Evolutionary conservation across 2,797 vertebrate species (phyloP).

Genomic region (Taenioides sp.): DNA sequence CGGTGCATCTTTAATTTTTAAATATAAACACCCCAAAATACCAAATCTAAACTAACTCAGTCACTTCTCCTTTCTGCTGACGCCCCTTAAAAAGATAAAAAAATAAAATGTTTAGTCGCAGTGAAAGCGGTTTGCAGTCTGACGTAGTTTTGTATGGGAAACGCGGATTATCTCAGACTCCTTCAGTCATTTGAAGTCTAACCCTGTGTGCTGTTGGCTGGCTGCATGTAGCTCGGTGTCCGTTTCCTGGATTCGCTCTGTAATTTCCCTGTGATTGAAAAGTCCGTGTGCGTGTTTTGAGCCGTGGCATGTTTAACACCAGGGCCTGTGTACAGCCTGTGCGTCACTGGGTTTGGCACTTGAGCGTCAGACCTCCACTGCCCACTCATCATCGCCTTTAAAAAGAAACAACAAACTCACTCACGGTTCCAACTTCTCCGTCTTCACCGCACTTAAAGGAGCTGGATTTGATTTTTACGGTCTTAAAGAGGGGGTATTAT

Average conservation of each 20-base stretch:
- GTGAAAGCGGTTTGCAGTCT: too few species aligned
- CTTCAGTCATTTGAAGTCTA: background rate
- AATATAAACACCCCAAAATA: too few species aligned
- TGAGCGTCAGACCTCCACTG: constrained; percentile 53
- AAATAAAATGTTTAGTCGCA: too few species aligned
- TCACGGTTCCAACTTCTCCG: background rate
- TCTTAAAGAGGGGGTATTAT: too few species aligned
- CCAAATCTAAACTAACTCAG: too few species aligned
- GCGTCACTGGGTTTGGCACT: constrained; percentile 81
- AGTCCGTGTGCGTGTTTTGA: constrained; percentile 12
- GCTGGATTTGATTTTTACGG: too few species aligned
- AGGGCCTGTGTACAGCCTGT: constrained; percentile 52
- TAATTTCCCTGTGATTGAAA: constrained; percentile 60
- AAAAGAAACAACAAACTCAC: constrained; percentile 31
- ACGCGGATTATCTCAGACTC: background rate
- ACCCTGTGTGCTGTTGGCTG: too few species aligned
- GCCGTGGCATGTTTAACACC: constrained; percentile 48
- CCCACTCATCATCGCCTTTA: constrained; percentile 65
- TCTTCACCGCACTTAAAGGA: background rate
- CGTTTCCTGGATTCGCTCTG: constrained; percentile 46
- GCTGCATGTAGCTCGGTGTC: constrained; percentile 4
- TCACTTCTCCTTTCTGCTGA: too few species aligned
- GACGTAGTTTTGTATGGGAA: background rate
- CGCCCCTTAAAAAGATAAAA: too few species aligned
- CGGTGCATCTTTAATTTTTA: too few species aligned